phyloP scores from a whole-genome alignment of 2,113 vertebrate genomes.

The Scartelaos histophorus region DNA sequence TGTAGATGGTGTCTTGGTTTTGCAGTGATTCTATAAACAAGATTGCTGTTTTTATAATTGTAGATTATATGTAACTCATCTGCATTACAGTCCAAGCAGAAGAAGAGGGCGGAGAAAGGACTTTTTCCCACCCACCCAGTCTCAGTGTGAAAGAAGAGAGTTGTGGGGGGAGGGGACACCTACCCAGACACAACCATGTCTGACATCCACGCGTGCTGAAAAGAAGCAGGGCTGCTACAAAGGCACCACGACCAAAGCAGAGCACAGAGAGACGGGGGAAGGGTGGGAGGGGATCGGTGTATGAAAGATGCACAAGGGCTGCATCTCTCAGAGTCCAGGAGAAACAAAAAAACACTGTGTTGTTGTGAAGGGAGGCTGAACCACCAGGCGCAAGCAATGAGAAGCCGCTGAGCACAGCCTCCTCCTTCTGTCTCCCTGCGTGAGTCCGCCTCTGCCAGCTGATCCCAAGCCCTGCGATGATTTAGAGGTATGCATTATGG shows the following conservation, averaged over 20 bases:
- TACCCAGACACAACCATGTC: constrained; percentile 71
- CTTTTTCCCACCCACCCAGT: constrained; percentile 30
- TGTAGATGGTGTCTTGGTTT: too few relatives aligned
- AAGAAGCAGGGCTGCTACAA: constrained; percentile 59
- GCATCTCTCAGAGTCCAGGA: constrained; percentile 59
- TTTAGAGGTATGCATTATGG: constrained; percentile 36
- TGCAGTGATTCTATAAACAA: too few relatives aligned
- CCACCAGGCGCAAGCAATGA: constrained; percentile 62
- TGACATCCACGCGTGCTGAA: constrained; percentile 63
- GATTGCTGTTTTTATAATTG: constrained; percentile 2
- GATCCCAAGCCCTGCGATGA: constrained; percentile 58
- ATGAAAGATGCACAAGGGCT: constrained; percentile 59
- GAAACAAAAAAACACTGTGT: constrained; percentile 71
- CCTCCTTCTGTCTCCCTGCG: constrained; percentile 33
- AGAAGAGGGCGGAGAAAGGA: constrained; percentile 17
- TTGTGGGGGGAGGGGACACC: constrained; percentile 70
- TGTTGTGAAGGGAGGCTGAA: constrained; percentile 68
- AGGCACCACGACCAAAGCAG: constrained; percentile 36
- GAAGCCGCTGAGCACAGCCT: constrained; percentile 61
- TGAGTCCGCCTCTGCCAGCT: constrained; percentile 47
- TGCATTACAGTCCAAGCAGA: constrained; percentile 22
- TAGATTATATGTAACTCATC: constrained; percentile 14
- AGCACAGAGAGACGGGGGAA: constrained; percentile 31
- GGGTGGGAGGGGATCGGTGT: constrained; percentile 39
- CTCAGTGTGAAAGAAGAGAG: constrained; percentile 50